Percentiles rank a stretch among this genome's conserved stretches.
Evolutionary conservation across 2,888 invertebrate genomes (phyloP).

Genomic region (Tanypteryx hageni): DNA sequence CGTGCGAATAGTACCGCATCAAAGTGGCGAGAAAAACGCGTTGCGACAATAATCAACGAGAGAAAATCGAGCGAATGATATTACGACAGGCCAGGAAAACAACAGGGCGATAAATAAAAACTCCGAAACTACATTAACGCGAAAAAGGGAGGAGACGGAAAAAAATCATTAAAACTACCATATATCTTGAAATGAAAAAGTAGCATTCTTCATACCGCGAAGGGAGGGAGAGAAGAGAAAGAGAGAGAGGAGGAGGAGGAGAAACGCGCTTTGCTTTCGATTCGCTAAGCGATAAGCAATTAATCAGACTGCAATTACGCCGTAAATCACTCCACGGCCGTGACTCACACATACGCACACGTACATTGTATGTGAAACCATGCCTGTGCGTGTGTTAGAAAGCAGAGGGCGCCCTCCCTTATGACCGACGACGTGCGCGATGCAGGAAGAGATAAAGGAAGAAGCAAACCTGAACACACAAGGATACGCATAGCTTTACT

Average conservation of each 20-base stretch:
- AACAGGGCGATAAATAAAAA: no score
- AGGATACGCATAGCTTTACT: not conserved
- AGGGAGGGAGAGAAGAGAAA: not conserved
- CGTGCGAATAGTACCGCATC: no score
- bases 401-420: not conserved
- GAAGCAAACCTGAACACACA: not conserved
- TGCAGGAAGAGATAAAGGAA: not conserved
- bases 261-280: slow-evolving; percentile 1
- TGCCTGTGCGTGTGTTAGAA: not conserved
- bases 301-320: not conserved
- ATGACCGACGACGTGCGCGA: not conserved
- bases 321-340: not conserved
- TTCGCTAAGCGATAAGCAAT: not conserved
- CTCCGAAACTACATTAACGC: no score
- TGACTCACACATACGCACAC: not conserved
- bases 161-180: no score
- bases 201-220: no score
- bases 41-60: no score
- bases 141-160: no score
- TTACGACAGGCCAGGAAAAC: no score
- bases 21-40: no score
- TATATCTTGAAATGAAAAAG: no score
- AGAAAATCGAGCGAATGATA: no score
- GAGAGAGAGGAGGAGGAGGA: not conserved
- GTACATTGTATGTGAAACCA: not conserved